Conservation (phyloP, 2,113 vertebrate species). For the Pachyramphus minor region DNA sequence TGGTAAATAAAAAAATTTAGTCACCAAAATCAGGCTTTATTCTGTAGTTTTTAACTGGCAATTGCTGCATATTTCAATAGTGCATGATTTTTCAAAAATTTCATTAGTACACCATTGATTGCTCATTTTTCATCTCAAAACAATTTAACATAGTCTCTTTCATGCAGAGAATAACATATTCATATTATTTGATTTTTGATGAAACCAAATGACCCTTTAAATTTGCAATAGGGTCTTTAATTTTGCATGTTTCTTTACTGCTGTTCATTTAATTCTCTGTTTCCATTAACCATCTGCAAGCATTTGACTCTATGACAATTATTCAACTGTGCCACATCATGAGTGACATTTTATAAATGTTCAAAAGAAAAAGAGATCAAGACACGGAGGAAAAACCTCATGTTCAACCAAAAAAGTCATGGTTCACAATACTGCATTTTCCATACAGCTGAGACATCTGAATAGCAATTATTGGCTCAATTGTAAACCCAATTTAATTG, state of each 20-base stretch:
- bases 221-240: constrained; percentile 76
- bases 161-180: constrained; percentile 75
- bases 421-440: constrained; percentile 71
- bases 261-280: constrained; percentile 79
- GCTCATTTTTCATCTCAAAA: constrained; percentile 75
- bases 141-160: constrained; percentile 75
- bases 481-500: constrained; percentile 75
- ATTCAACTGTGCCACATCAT: constrained; percentile 77
- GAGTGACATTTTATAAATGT: constrained; percentile 73
- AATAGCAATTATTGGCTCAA: constrained; percentile 72
- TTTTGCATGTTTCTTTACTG: constrained; percentile 80
- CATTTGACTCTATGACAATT: constrained; percentile 76
- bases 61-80: constrained; percentile 64
- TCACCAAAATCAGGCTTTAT: not conserved
- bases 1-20: not conserved
- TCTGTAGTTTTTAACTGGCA: constrained; percentile 12
- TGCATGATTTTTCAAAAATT: constrained; percentile 72
- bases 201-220: constrained; percentile 79
- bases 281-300: constrained; percentile 82
- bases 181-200: constrained; percentile 80
- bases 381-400: constrained; percentile 45
- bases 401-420: constrained; percentile 64
- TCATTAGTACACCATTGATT: constrained; percentile 74
- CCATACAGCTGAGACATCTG: constrained; percentile 73
- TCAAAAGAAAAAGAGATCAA: constrained; percentile 57